Base-by-base conservation (phyloP, 2,888 invertebrate genomes). In the Lithosia quadra region DNA sequence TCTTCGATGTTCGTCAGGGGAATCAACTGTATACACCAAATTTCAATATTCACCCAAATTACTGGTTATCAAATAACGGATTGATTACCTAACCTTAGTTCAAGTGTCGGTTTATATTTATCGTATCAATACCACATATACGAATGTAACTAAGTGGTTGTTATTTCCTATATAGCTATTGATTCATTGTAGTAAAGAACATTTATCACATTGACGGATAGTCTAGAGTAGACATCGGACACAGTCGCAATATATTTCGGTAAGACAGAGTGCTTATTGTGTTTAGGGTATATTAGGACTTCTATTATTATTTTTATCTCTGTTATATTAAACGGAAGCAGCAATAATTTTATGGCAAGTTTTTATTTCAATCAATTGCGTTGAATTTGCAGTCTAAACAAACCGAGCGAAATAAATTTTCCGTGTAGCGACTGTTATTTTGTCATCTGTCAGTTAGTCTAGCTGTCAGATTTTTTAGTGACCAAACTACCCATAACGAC, bases 171-270 rank as follows among this genome's bases (percentile, higher is more conserved):
- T 33, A 58, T 65, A 34, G n/a, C 8, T 21, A 18, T 43, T 15
- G 43, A 65, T 34, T 59, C 49, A 49, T 49, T 49, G n/a, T 59
- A 10, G 9, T 22, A 22, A 3, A 28, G 28, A 34, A 59, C 65
- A 65, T 65, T 65, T 59, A 56, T 65, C 65, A 59, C 65, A 56
- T 34, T 59, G 65, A 65, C 22, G 18, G 59, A 65, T 65, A 10
- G 59, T 59, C 34, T 65, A 34, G 58, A 18, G 57, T n/a, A 13
- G 58, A 33, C 58, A 3, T 43, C 22, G 18, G 55, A 36, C 63
- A 55, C 21, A 33, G 22, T n/a, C 43, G 5, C 43, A 61, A 61
- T 61, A 43, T 43, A 24, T 61, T 24, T 60, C 24, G 22, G 61
- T 61, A 4, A 24, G 43, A 24, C 61, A 43, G 18, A 24, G 39